These are phyloP conservation scores for Tarsius wallacei DNA, from an alignment of 2,797 vertebrate genomes.

Conservation along the genomic window DNA sequence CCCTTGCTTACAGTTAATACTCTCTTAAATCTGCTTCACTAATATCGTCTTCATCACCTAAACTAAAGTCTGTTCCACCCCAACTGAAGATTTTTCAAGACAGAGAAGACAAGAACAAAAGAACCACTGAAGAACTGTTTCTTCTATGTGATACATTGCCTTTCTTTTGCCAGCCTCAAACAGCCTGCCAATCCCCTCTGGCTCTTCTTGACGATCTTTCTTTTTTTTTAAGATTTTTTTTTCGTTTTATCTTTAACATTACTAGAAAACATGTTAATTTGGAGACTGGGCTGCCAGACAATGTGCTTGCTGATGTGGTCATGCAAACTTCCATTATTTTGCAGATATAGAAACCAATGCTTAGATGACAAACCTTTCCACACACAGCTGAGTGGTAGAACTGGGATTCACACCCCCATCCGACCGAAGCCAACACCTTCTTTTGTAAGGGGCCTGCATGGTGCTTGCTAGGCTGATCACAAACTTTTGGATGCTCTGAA, in stretches of 20 bases:
- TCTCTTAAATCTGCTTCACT: neutral
- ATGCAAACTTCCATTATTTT: neutral
- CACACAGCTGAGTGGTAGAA: rapidly evolving
- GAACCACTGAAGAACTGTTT: neutral
- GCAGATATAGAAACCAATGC: neutral
- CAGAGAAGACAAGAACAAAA: neutral
- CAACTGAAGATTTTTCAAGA: neutral
- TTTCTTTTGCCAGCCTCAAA: neutral
- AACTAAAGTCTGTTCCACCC: neutral
- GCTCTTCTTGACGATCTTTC: neutral
- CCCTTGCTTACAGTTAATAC: neutral
- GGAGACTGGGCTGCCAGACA: neutral
- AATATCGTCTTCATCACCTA: neutral
- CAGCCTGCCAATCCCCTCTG: neutral
- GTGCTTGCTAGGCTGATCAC: neutral
- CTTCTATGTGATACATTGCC: rapidly evolving
- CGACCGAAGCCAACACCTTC: rapidly evolving
- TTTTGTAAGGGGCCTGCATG: neutral
- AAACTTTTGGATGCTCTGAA: neutral
- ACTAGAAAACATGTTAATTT: neutral
- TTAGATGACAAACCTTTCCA: no score
- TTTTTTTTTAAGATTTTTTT: neutral
- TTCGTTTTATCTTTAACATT: neutral
- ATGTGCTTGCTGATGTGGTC: neutral
- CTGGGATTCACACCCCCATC: no score